A percentile compares a stretch with the other conserved stretches of the same genome.
These are phyloP conservation scores for Antechinus flavipes DNA, from an alignment of 2,113 vertebrate genomes.

Conservation along the genomic window DNA sequence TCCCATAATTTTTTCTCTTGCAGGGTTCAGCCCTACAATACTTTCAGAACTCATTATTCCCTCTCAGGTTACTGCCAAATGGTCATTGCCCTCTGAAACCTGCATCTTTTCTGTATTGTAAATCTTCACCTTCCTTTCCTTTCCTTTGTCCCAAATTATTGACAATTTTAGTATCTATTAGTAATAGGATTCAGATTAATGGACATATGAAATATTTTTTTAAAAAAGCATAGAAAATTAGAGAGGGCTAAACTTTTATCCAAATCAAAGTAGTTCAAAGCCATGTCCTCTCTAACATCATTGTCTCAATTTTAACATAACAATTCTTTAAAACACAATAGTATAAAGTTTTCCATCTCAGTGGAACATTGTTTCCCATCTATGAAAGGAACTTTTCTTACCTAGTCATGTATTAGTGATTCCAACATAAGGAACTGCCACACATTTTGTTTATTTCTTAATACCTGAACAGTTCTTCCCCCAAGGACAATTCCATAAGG, in stretches of 20 bases:
- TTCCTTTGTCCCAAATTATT: background rate
- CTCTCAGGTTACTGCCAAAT: background rate
- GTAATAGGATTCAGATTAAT: background rate
- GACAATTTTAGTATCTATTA: background rate
- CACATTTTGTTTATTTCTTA: background rate
- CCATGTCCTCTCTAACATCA: background rate
- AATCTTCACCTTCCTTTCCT: background rate
- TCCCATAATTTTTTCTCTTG: background rate
- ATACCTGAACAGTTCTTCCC: background rate
- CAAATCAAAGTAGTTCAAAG: background rate
- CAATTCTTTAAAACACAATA: background rate
- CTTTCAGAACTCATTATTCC: background rate
- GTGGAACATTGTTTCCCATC: background rate
- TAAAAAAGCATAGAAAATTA: background rate
- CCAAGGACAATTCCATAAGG: background rate
- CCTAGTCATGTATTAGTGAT: background rate
- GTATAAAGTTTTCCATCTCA: background rate
- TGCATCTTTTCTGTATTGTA: background rate
- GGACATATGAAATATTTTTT: background rate
- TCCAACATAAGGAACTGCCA: background rate
- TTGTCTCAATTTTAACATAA: background rate
- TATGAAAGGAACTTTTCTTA: background rate
- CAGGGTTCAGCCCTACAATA: background rate
- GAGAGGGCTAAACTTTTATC: background rate
- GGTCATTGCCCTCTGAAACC: background rate